Evolutionary conservation across 2,888 invertebrate species (phyloP).

Genomic region (Calliopum simillimum): DNA sequence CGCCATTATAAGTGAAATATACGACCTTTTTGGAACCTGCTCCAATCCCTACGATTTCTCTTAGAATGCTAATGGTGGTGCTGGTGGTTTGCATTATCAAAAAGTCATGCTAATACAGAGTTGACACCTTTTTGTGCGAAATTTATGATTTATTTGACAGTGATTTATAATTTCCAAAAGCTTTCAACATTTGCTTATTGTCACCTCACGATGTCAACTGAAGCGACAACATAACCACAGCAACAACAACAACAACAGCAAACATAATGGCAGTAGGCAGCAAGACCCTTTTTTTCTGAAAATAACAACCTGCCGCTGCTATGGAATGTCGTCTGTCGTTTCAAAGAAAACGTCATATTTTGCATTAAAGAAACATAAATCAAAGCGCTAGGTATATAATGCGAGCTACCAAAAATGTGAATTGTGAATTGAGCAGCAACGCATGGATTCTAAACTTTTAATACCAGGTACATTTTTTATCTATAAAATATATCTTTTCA

Average conservation of each 20-base stretch:
- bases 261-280: not conserved
- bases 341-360: slow-evolving; percentile 12
- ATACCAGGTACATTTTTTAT: too few species aligned
- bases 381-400: not conserved
- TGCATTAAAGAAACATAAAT: slow-evolving; percentile 10
- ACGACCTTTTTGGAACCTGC: too few species aligned
- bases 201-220: too few species aligned
- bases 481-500: too few species aligned
- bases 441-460: too few species aligned
- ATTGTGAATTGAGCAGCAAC: too few species aligned
- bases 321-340: not conserved
- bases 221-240: too few species aligned
- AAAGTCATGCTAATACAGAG: not conserved
- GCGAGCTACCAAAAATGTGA: too few species aligned
- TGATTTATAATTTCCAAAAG: slow-evolving; percentile 18
- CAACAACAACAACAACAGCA: not conserved
- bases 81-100: not conserved
- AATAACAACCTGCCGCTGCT: not conserved
- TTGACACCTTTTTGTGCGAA: not conserved
- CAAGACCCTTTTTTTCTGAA: not conserved
- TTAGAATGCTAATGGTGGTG: too few species aligned
- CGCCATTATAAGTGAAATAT: too few species aligned
- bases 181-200: not conserved
- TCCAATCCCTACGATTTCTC: too few species aligned
- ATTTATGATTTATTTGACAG: slow-evolving; percentile 23